phyloP scores from a whole-genome alignment of 2,797 vertebrate species.

The Hephaestus fuliginosus region DNA sequence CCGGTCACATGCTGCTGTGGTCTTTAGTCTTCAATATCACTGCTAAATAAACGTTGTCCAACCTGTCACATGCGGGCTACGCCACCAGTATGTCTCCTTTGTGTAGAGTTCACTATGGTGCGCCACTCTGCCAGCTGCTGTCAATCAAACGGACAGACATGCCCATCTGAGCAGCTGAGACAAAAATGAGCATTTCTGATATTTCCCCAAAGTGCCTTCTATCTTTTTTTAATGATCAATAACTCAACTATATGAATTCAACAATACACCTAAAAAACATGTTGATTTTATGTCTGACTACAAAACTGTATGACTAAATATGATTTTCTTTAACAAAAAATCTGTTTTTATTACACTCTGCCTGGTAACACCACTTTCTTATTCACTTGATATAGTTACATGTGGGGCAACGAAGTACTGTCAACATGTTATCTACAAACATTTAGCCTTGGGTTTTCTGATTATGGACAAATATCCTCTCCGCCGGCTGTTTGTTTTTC shows the following conservation, averaged over 20 bases:
- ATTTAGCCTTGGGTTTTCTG: neutral
- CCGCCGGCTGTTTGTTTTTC: constrained; percentile 52
- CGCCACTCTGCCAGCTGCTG: neutral
- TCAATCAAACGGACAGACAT: neutral
- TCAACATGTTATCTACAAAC: constrained; percentile 25
- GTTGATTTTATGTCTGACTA: neutral
- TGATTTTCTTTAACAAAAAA: constrained; percentile 9
- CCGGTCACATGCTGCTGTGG: neutral
- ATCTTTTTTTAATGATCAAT: neutral
- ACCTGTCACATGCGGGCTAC: neutral
- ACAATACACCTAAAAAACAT: neutral
- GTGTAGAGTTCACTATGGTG: neutral
- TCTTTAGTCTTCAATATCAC: neutral
- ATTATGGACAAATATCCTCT: constrained; percentile 17
- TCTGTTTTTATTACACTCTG: neutral
- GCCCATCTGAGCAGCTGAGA: neutral
- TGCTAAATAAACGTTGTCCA: neutral
- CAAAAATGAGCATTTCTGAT: neutral
- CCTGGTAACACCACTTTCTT: neutral
- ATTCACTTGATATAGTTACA: neutral
- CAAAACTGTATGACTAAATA: neutral
- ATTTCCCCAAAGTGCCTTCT: neutral
- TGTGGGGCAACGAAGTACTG: neutral
- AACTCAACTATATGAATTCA: no score
- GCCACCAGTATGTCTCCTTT: neutral